Percentiles rank a stretch among this genome's conserved stretches.
phyloP scores from a whole-genome alignment of 2,888 invertebrate genomes.

The Perithous albicinctus region DNA sequence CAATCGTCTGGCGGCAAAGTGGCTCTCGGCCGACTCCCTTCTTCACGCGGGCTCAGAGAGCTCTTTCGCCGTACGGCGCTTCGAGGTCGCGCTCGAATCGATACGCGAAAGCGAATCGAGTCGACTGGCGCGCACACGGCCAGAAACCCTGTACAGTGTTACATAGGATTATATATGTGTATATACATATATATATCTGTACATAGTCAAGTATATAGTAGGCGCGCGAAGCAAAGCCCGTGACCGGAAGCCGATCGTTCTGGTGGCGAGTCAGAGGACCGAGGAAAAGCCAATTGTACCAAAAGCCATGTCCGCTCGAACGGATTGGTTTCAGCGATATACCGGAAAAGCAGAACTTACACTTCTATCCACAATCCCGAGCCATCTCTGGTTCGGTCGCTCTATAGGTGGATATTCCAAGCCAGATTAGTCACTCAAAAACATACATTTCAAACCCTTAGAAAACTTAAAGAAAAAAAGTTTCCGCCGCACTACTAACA shows the following conservation, averaged over 20 bases:
- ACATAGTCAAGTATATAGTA: slow-evolving; percentile 43
- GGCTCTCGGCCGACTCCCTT: slow-evolving; percentile 67
- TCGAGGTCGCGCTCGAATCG: slow-evolving; percentile 73
- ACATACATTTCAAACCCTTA: too few species aligned
- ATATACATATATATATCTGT: slow-evolving; percentile 26
- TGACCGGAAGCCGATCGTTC: slow-evolving; percentile 81
- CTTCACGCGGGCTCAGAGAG: slow-evolving; percentile 56
- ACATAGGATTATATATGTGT: slow-evolving; percentile 39
- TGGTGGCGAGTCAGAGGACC: slow-evolving; percentile 71
- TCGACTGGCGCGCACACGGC: slow-evolving; percentile 70
- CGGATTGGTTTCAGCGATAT: slow-evolving; percentile 68
- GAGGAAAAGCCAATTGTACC: slow-evolving; percentile 62
- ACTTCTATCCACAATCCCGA: slow-evolving; percentile 56
- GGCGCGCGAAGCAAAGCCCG: slow-evolving; percentile 71
- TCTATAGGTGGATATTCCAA: background rate
- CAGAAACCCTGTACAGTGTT: slow-evolving; percentile 45
- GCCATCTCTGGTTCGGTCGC: slow-evolving; percentile 15
- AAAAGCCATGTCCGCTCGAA: slow-evolving; percentile 78
- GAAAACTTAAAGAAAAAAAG: too few species aligned
- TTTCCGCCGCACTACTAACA: too few species aligned
- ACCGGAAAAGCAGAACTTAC: slow-evolving; percentile 76
- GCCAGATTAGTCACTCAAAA: background rate
- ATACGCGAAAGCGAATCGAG: slow-evolving; percentile 73
- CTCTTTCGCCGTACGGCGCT: slow-evolving; percentile 69
- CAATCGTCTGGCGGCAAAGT: slow-evolving; percentile 62